These are phyloP conservation scores for Epizoanthus rinbou DNA, from an alignment of 92 coral and sea anemone genomes.

Conservation along the genomic window DNA sequence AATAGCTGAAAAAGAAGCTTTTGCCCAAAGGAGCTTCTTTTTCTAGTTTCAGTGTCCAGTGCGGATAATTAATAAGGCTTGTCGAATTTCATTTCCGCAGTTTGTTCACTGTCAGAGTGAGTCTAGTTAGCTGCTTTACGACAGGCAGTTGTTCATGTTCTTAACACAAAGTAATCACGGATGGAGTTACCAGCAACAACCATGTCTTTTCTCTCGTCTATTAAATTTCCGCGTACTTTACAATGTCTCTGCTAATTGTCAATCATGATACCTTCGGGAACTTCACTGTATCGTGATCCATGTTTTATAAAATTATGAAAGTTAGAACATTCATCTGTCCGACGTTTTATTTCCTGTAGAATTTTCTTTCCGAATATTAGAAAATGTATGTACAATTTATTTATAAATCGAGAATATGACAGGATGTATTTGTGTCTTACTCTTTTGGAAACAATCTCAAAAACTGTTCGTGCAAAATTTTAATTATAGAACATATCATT, in stretches of 20 bases:
- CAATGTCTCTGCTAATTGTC: not conserved
- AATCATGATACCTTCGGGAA: constrained; percentile 13
- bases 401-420: not conserved
- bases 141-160: not conserved
- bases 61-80: not conserved
- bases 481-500: constrained; percentile 10
- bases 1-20: not conserved
- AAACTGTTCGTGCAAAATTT: not conserved
- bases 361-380: too few species aligned
- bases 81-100: constrained; percentile 9
- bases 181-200: not conserved
- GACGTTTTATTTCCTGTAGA: not conserved
- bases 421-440: not conserved
- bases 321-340: not conserved
- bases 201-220: not conserved
- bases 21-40: not conserved
- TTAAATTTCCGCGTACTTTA: not conserved
- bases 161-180: constrained; percentile 20
- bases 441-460: not conserved
- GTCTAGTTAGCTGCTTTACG: too few species aligned
- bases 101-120: not conserved
- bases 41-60: not conserved
- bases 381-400: not conserved
- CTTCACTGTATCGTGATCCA: constrained; percentile 2
- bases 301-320: not conserved